Conservation (phyloP, 2,888 invertebrate species). For the Bibio marci region DNA sequence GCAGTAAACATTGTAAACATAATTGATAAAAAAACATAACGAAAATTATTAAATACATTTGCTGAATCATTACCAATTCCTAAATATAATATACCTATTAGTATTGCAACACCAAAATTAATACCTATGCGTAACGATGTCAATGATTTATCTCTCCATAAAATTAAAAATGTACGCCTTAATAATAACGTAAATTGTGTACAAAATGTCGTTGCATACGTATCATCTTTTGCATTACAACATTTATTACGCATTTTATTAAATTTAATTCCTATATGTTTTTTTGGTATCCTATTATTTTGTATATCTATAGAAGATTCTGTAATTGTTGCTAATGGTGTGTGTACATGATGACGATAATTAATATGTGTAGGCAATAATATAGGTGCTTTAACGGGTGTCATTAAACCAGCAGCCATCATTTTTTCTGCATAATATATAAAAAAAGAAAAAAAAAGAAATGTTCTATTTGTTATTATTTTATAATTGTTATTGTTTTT, state of each 20-base stretch:
- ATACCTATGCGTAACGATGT: slow-evolving; percentile 62
- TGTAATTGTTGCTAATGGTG: slow-evolving; percentile 15
- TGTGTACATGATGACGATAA: not conserved
- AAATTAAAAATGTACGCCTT: slow-evolving; percentile 40
- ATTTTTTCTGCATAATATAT: slow-evolving; percentile 29
- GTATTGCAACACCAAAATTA: slow-evolving; percentile 60
- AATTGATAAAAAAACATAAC: slow-evolving; percentile 76
- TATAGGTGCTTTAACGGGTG: slow-evolving; percentile 33
- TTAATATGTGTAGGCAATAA: slow-evolving; percentile 13
- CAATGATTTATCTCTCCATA: slow-evolving; percentile 54
- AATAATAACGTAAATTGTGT: slow-evolving; percentile 42
- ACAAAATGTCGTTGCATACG: slow-evolving; percentile 40
- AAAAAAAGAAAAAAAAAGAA: not conserved
- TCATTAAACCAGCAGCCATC: slow-evolving; percentile 33
- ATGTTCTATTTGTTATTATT: not conserved
- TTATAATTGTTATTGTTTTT: not conserved
- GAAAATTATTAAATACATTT: slow-evolving; percentile 69
- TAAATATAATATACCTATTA: slow-evolving; percentile 69
- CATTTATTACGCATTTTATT: slow-evolving; percentile 13
- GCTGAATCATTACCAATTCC: slow-evolving; percentile 75
- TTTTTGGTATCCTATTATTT: slow-evolving; percentile 14
- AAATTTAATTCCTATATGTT: slow-evolving; percentile 15
- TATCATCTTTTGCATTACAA: slow-evolving; percentile 20
- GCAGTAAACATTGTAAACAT: slow-evolving; percentile 93
- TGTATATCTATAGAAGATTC: slow-evolving; percentile 19